These are phyloP conservation scores for Eulemur rufifrons DNA, from an alignment of 2,113 vertebrate genomes.

Conservation along the genomic window DNA sequence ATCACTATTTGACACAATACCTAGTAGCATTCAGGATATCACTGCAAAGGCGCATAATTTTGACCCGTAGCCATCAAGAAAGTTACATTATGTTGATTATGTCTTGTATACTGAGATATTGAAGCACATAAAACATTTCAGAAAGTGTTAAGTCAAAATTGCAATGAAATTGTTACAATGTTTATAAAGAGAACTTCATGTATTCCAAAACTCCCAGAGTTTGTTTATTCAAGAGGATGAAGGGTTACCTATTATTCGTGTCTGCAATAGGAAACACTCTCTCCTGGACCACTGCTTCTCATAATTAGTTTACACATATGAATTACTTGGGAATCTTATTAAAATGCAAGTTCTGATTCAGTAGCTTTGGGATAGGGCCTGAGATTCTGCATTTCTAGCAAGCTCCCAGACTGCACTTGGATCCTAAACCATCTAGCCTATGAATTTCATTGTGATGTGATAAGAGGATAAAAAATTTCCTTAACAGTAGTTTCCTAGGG, in stretches of 20 bases:
- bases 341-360: not conserved
- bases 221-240: not conserved
- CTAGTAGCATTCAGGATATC: not conserved
- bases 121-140: not conserved
- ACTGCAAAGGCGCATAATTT: not conserved
- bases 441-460: not conserved
- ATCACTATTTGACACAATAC: not conserved
- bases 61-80: not conserved
- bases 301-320: not conserved
- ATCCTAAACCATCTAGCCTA: not conserved
- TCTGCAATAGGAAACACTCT: not conserved
- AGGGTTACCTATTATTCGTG: not conserved
- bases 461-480: not conserved
- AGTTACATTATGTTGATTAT: not conserved
- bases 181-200: not conserved
- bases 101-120: not conserved
- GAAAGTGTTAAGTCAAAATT: not conserved
- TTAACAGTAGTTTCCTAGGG: not conserved
- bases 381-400: not conserved
- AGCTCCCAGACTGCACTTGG: not conserved
- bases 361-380: not conserved
- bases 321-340: not conserved
- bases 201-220: not conserved
- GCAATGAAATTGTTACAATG: not conserved
- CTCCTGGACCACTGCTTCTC: not conserved